A percentile compares a stretch with the other conserved stretches of the same genome.
phyloP scores from a whole-genome alignment of 1,140 invertebrate genomes.

The Choristoneura fumiferana region DNA sequence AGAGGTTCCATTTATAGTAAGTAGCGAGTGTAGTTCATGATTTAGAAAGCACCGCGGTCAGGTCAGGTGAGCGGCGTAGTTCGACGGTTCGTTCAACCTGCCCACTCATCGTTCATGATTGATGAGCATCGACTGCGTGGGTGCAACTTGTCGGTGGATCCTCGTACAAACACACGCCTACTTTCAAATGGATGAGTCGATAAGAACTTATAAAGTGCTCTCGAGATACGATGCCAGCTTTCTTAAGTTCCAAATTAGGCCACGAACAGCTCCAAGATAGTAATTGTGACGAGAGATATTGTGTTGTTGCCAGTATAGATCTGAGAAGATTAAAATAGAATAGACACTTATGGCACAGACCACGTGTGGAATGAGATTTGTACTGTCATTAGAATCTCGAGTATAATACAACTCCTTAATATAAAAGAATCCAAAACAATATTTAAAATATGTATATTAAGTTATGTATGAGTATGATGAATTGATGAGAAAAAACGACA shows the following conservation, averaged over 20 bases:
- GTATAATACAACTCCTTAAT: too few relatives aligned
- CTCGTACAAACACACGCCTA: conserved; percentile 22
- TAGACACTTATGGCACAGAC: conserved; percentile 12
- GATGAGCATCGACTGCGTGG: conserved; percentile 58
- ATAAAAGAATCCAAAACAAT: too few relatives aligned
- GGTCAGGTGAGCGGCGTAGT: conserved; percentile 31
- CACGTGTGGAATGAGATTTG: conserved; percentile 1
- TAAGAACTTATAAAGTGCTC: conserved; percentile 10
- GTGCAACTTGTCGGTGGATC: conserved; percentile 41
- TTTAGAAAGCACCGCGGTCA: conserved; percentile 59
- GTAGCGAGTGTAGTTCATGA: conserved; percentile 45
- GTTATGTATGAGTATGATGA: too few relatives aligned
- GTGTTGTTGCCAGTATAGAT: conserved; percentile 15
- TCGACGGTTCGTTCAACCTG: conserved; percentile 42
- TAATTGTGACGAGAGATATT: conserved; percentile 4
- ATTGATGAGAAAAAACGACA: too few relatives aligned
- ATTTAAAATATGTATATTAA: too few relatives aligned
- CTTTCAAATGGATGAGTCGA: conserved; percentile 17
- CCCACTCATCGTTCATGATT: conserved; percentile 58
- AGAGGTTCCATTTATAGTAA: conserved; percentile 32
- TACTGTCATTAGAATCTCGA: too few relatives aligned
- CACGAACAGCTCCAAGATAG: conserved; percentile 11
- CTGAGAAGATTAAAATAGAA: conserved; percentile 14
- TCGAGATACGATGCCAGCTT: conserved; percentile 10
- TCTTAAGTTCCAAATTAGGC: conserved; percentile 18